Percentiles rank a stretch among this genome's conserved stretches.
phyloP scores from a whole-genome alignment of 2,888 invertebrate species.

The Acronicta psi region DNA sequence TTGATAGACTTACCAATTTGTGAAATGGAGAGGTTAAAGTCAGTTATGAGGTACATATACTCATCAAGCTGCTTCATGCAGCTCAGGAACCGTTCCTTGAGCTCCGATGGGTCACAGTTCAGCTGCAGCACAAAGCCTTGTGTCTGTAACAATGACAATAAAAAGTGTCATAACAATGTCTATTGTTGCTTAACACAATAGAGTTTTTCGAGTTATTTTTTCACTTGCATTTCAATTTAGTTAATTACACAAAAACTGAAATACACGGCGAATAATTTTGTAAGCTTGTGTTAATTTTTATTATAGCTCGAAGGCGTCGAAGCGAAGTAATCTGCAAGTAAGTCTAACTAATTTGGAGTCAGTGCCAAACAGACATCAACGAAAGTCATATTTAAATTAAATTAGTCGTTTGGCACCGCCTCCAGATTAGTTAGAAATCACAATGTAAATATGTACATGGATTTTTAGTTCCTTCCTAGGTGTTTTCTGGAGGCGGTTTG shows the following conservation, averaged over 20 bases:
- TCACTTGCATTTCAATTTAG: not conserved
- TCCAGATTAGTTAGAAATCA: no score
- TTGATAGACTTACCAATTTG: conserved; percentile 69
- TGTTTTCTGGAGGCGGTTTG: no score
- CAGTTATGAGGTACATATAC: conserved; percentile 80
- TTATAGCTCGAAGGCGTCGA: no score
- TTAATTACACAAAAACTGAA: not conserved
- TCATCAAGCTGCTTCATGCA: conserved; percentile 82
- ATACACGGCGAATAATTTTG: not conserved
- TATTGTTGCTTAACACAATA: not conserved
- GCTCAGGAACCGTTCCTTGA: conserved; percentile 77
- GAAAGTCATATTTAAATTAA: no score
- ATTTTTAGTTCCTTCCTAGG: no score
- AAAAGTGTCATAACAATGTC: not conserved
- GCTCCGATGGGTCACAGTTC: conserved; percentile 78
- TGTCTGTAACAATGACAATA: conserved; percentile 64
- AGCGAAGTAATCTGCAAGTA: no score
- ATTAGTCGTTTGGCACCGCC: no score
- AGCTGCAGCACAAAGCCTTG: conserved; percentile 71
- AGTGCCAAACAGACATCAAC: no score
- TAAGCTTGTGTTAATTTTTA: not conserved
- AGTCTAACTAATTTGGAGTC: no score
- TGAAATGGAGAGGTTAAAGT: conserved; percentile 76
- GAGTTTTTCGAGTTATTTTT: not conserved
- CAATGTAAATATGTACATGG: no score